Evolutionary conservation across 2,113 vertebrate genomes (phyloP), one percentile per base, ranked within the genome.

Genomic region (Alces alces): DNA sequence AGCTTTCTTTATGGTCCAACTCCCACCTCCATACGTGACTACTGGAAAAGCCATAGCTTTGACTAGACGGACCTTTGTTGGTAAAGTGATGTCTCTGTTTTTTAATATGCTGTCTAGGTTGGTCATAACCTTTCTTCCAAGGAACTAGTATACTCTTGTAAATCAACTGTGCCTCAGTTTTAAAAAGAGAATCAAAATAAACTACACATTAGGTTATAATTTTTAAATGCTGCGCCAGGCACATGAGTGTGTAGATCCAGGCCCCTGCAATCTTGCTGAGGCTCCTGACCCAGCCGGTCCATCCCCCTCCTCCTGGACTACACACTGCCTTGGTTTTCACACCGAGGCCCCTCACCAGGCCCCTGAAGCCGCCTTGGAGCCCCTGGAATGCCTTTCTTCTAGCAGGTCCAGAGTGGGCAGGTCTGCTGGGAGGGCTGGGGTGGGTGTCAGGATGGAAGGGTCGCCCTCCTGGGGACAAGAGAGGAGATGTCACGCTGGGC

Each of bases 291-390:
- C 36, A 43, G 36, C 36, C 0, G 11, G 21, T 3, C 5, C 4
- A 1, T 3, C 3, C 15, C 61, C 6, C 47, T 12, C 16, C 8
- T 33, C 3, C 3, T 70, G 66, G 10, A 12, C n/a, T 3, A 1
- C 1, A 23, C 1, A 1, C 10, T 3, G 19, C 9, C 6, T 33
- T 10, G 10, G 17, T 30, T 52, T 45, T 16, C 36, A 3, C 1
- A 30, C 52, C 0, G 15, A 36, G 5, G 14, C 16, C 21, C 30
- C 4, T 21, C 13, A 4, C 6, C 2, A 2, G 6, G 52, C 10
- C 16, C 57, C 76, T 4, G 3, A 27, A 19, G 19, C 17, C 2
- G 36, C 7, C 8, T 1, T 6, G 15, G 21, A 1, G 3, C 30
- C 43, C 3, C 52, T 8, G 78, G 19, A 13, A 14, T 1, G 52